Base-by-base conservation (phyloP, 2,888 invertebrate species). In the Pheosia gnoma region DNA sequence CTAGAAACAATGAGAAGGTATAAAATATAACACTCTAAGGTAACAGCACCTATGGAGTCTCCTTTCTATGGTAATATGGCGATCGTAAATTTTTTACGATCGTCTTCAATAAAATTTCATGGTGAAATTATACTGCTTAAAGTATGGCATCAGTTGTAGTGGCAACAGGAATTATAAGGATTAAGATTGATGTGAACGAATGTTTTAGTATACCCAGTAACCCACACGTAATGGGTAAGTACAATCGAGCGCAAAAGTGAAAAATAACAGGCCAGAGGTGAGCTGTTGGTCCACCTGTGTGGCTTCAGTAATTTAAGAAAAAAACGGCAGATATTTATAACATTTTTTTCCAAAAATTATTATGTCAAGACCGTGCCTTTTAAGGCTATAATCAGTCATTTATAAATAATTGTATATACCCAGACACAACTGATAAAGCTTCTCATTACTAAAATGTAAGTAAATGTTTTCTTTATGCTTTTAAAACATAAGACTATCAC, bases 61-160 rank as follows among this genome's bases (percentile, higher is more conserved):
- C 80, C 75, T 84, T 82, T 86, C 83, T 84, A 86, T 87, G 86
- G 82, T 85, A 86, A 88, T 87, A 83, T 72, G 78, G 67, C 66
- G 75, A 71, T 75, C 81, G 79, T 87, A 84, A 85, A 78, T 74
- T 76, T 81, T 88, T 88, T 88, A 88, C 77, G 85, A 80, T 64
- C 74, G 63, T 68, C 77, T 77, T 77, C 80, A 78, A 75, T 80
- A 78, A 80, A 78, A 65, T 73, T 81, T 80, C 76, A 76, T 79
- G 70, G 79, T 75, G 68, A 69, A 75, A 79, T 79, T 80, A 80
- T 75, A 64, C 73, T 53, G 67, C 65, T 76, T 72, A 68, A 79
- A 72, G 72, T 70, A 71, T 62, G 67, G 71, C 69, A 75, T 77
- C 67, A 72, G 61, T 69, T 73, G 65, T 65, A 61, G 54, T 53